Evolutionary conservation across 2,888 invertebrate species (phyloP), one percentile per base, ranked within the genome.

Genomic region (Ganaspis brasiliensis): DNA sequence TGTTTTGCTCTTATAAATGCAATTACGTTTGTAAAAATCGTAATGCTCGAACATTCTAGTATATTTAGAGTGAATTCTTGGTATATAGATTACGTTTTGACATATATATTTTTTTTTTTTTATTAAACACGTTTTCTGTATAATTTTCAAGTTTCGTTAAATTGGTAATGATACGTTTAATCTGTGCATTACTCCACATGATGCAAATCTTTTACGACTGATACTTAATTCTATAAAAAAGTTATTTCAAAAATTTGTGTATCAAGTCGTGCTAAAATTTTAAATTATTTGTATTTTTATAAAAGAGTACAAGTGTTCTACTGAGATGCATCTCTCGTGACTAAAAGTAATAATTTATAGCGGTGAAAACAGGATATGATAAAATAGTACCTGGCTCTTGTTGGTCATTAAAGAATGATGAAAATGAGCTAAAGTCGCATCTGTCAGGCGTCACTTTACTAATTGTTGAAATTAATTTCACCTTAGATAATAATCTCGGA

Each of bases 341-440:
- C 67, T 45, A 21, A 67, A 49, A 40, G 26, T 67, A 67, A 67
- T 67, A 40, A 67, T 67, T 67, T 67, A 67, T 26, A 45, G 45
- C 24, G 67, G 67, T 67, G 40, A 49, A 67, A 49, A 45, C 67
- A 67, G 67, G 67, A 45, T 67, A 26, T n/a, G n/a, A 67, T 40
- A 45, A 67, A 67, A 45, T 67, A 9, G n/a, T 67, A n/a, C 9
- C 21, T 16, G 59, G 59, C 21, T 5, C n/a, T 24, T 67, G n/a
- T n/a, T 67, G 45, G n/a, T 9, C 45, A 67, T 45, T 26, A 67
- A 67, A 67, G 24, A 12, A 9, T 67, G 45, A 67, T 67, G 45
- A 45, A 67, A 45, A 67, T 63, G 14, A 63, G 63, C 6, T 3
- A 63, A 52, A 40, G 45, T 67, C 67, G 26, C 45, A 67, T 45